These are phyloP conservation scores for Aeoliscus strigatus DNA, from an alignment of 2,797 vertebrate genomes.

Conservation along the genomic window DNA sequence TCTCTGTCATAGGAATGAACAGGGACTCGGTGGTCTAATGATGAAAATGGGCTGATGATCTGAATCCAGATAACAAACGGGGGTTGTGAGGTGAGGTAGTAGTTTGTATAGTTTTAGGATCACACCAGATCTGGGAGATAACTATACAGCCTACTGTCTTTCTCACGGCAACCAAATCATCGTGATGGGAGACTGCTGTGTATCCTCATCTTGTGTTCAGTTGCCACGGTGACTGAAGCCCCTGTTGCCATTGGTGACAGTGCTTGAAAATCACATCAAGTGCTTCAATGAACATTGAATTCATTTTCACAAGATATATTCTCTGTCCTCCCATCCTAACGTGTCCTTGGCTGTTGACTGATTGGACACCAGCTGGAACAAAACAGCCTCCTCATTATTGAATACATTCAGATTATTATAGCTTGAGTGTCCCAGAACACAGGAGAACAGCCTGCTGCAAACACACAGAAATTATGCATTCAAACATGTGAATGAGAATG, in stretches of 20 bases:
- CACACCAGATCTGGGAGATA: constrained; percentile 95
- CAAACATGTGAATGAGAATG: no score
- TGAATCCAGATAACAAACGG: constrained; percentile 22
- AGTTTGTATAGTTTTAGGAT: constrained; percentile 99
- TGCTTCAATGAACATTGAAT: neutral
- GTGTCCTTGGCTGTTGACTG: neutral
- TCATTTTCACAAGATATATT: neutral
- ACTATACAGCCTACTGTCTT: constrained; percentile 97
- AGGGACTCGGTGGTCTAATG: no score
- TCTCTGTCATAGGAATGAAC: no score
- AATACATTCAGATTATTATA: no score
- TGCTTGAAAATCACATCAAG: constrained; percentile 5
- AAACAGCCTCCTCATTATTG: neutral
- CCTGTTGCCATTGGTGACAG: constrained; percentile 30
- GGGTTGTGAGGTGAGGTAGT: constrained; percentile 94
- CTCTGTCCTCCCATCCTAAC: neutral
- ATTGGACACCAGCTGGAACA: neutral
- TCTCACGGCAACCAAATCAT: constrained; percentile 72
- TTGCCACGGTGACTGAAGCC: constrained; percentile 31
- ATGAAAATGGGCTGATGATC: neutral
- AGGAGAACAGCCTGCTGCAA: no score
- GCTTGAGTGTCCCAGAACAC: no score
- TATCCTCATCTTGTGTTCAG: constrained; percentile 1
- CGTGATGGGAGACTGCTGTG: constrained; percentile 5
- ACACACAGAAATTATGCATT: no score